Evolutionary conservation across 2,888 invertebrate genomes (phyloP).

Genomic region (Protodeltote pygarga): DNA sequence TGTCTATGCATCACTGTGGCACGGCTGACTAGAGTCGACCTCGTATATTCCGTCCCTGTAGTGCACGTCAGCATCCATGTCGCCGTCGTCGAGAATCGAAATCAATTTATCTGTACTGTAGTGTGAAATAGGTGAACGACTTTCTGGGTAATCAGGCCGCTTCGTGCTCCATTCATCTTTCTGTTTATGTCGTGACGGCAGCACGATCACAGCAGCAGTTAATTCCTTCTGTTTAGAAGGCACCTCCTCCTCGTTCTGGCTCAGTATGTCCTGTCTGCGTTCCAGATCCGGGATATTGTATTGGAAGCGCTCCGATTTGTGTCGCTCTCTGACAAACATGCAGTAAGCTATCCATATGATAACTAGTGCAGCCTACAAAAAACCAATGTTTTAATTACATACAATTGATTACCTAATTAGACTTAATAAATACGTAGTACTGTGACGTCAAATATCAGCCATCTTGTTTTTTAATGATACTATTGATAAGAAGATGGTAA

Average conservation of each 20-base stretch:
- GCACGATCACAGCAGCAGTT: conserved; percentile 70
- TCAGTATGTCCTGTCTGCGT: conserved; percentile 61
- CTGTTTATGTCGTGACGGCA: conserved; percentile 72
- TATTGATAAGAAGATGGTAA: not conserved
- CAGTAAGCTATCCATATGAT: conserved; percentile 77
- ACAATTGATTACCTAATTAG: not conserved
- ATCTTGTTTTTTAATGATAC: conserved; percentile 6
- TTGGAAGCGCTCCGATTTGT: conserved; percentile 71
- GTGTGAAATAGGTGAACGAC: conserved; percentile 61
- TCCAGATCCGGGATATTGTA: conserved; percentile 71
- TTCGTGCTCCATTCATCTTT: too few relatives aligned
- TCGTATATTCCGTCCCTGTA: conserved; percentile 72
- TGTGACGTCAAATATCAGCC: conserved; percentile 3
- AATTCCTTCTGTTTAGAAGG: conserved; percentile 58
- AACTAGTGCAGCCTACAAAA: conserved; percentile 69
- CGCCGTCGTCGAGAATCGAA: conserved; percentile 65
- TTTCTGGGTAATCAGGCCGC: conserved; percentile 80
- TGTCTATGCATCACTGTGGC: conserved; percentile 68
- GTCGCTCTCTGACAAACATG: conserved; percentile 77
- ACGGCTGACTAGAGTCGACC: conserved; percentile 61
- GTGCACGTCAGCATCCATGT: conserved; percentile 50
- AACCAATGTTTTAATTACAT: conserved; percentile 19
- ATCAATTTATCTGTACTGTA: conserved; percentile 68
- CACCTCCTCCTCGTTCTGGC: conserved; percentile 55
- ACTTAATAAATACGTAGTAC: not conserved